Evolutionary conservation across 2,113 vertebrate genomes (phyloP).

Genomic region (Garra rufa): DNA sequence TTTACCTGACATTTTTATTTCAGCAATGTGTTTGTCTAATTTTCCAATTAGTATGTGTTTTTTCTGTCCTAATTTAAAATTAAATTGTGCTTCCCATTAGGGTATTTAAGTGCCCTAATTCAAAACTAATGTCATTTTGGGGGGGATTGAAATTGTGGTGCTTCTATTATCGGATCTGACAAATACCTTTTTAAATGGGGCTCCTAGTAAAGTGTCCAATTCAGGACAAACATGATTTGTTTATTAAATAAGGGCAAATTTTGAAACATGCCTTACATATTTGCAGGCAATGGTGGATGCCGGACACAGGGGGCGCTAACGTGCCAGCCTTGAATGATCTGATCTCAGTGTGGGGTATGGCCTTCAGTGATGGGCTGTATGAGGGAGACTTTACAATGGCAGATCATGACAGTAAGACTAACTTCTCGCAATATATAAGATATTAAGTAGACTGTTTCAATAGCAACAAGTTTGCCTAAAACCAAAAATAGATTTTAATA

Average conservation of each 20-base stretch:
- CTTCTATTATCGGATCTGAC: background rate
- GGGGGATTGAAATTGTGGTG: background rate
- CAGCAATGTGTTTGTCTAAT: background rate
- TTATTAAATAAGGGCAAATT: background rate
- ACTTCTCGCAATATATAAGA: too few species aligned
- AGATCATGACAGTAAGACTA: conserved; percentile 93
- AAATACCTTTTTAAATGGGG: background rate
- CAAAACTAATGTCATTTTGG: background rate
- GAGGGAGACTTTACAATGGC: conserved; percentile 96
- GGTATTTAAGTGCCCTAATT: conserved; percentile 4
- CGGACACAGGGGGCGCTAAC: conserved; percentile 97
- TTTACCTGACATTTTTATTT: conserved; percentile 8
- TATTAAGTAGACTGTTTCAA: background rate
- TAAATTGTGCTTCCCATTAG: conserved; percentile 14
- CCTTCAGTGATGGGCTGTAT: conserved; percentile 94
- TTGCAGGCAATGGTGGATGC: conserved; percentile 99
- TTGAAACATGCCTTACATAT: background rate
- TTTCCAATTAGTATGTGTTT: background rate
- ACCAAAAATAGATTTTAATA: background rate
- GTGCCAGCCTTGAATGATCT: conserved; percentile 95
- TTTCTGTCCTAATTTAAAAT: conserved; percentile 19
- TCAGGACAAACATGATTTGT: background rate
- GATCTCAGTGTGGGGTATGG: conserved; percentile 97
- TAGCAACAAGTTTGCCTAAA: background rate
- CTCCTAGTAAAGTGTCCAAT: background rate